Percentiles rank a stretch among this genome's conserved stretches.
These are phyloP conservation scores for Diachrysia chrysitis DNA, from an alignment of 2,888 invertebrate genomes.

Conservation along the genomic window DNA sequence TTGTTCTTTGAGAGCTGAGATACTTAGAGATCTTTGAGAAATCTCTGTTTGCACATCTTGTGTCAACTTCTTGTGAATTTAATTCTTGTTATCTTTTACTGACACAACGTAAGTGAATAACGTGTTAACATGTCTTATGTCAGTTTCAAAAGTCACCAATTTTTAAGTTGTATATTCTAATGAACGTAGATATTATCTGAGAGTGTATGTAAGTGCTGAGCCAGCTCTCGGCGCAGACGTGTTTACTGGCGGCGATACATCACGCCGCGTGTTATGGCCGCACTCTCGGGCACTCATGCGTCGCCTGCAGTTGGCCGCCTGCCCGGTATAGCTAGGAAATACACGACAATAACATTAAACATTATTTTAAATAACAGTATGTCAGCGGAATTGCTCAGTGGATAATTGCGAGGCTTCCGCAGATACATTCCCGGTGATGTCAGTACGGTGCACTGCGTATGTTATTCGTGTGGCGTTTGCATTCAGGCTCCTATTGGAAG, in stretches of 20 bases:
- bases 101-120: not conserved
- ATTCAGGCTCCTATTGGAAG: too few relatives aligned
- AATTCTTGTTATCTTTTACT: not conserved
- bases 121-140: too few relatives aligned
- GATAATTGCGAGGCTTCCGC: slow-evolving; percentile 2
- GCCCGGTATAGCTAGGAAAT: slow-evolving; percentile 15
- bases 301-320: slow-evolving; percentile 24
- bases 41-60: not conserved
- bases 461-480: not conserved
- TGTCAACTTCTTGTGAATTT: not conserved
- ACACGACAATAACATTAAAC: slow-evolving; percentile 10
- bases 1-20: not conserved
- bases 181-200: not conserved
- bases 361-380: slow-evolving; percentile 2
- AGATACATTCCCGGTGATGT: not conserved
- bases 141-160: too few relatives aligned
- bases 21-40: not conserved
- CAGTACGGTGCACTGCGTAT: not conserved
- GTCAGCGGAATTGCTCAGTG: slow-evolving; percentile 1
- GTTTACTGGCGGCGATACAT: slow-evolving; percentile 29
- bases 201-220: not conserved
- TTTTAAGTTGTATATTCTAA: too few relatives aligned
- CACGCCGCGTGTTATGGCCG: slow-evolving; percentile 28
- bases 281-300: slow-evolving; percentile 4
- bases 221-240: slow-evolving; percentile 7